Evolutionary conservation across 2,113 vertebrate genomes (phyloP), one percentile per base, ranked within the genome.

Genomic region (Mormyrus lacerda): DNA sequence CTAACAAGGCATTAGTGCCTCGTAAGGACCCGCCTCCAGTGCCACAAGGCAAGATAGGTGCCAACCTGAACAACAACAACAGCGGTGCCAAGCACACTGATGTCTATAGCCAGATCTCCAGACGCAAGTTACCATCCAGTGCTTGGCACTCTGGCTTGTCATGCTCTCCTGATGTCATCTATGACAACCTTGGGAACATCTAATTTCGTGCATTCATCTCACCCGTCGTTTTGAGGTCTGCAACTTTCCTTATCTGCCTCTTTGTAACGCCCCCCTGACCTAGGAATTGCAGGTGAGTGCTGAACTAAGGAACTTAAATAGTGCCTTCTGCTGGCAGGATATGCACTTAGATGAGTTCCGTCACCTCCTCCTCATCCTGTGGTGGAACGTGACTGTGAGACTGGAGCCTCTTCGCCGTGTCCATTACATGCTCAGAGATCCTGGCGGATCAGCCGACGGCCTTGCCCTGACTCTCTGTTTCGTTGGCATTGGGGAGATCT

Each of bases 31-130:
- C 92, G 0, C 47, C 94, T 90, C 10, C 51, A 0, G 3, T 92
- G 92, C 93, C 94, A 31, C 91, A 53, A 19, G 91, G 42, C 90
- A 96, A 94, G 90, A 91, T 90, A 0, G 90, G 89, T 17, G 91
- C 89, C 51, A 91, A 95, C 89, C 85, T 95, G 1, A 95, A 96
- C 92, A 96, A 95, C 93, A 96, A 95, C 91, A 92, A 91, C 89
- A 97, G 96, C 91, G 95, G 95, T 91, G 90, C 86, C 11, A 91
- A 91, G 10, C 88, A 92, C 61, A 92, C 93, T 65, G 94, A 95
- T 47, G 58, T 99, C 11, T 99, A 98, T 91, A 97, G 97, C 94
- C 95, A 91, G 90, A 96, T 99, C 83, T 94, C 95, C 24, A 98
- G 96, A 87, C 89, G 90, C 7, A 94, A 92, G 88, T 35, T 89